Evolutionary conservation across 2,888 invertebrate species (phyloP), one percentile per base, ranked within the genome.

Genomic region (Bembecia ichneumoniformis): DNA sequence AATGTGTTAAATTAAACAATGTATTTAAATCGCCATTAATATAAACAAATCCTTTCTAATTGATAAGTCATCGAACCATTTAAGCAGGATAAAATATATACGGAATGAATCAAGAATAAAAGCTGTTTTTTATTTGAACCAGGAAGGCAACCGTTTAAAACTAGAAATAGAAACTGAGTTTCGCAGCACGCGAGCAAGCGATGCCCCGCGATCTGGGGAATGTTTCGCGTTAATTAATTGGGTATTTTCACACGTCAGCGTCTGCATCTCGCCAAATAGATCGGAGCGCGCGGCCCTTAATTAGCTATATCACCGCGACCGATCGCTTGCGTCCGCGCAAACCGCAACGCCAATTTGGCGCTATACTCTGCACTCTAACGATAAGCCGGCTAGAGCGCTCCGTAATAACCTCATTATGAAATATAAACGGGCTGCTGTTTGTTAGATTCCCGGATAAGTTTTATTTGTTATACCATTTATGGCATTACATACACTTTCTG

Each of bases 211-310:
- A 74, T 75, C 66, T 64, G 62, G 69, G 58, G 65, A 70, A 66
- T 70, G 79, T 79, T 78, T 72, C 77, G 77, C 81, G 81, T 79
- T 87, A 87, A 87, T 87, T 87, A 87, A 87, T 87, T 87, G 87
- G 87, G 75, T 84, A 83, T 87, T 87, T 87, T 87, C 87, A 87
- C 87, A 87, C 87, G 87, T 87, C 87, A 86, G 68, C 74, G 74
- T 76, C 74, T 75, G 82, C 82, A 87, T 87, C 87, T 81, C 70
- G 75, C 82, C 83, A 81, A 87, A 83, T 84, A 86, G 87, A 87
- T 87, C 86, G 80, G 77, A 71, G 75, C 71, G 69, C 71, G 71
- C 68, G 82, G 77, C 73, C 83, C 82, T 86, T 87, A 82, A 87
- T 87, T 87, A 87, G 81, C 76, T 75, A 72, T 86, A 87, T 87